phyloP scores from a whole-genome alignment of 2,888 invertebrate species.

The Polymixis lichenea region DNA sequence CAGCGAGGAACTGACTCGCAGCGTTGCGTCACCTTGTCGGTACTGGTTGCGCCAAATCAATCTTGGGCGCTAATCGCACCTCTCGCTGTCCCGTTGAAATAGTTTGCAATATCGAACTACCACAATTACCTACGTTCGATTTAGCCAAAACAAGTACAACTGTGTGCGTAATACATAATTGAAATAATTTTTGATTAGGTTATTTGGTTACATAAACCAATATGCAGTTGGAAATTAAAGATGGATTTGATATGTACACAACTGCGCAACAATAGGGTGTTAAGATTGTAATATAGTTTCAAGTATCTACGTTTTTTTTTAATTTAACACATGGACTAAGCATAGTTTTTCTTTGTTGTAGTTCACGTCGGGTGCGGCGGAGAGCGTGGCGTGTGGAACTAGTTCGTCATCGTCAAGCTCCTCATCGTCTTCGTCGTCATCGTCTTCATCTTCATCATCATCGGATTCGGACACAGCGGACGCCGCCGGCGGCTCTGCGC shows the following conservation, averaged over 20 bases:
- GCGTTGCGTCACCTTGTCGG: conserved; percentile 77
- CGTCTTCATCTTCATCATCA: conserved; percentile 87
- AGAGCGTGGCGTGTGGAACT: conserved; percentile 84
- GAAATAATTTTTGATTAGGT: conserved; percentile 43
- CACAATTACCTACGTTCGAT: conserved; percentile 57
- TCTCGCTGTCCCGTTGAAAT: conserved; percentile 75
- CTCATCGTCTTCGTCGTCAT: conserved; percentile 86
- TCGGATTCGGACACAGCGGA: conserved; percentile 87
- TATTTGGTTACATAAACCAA: conserved; percentile 23
- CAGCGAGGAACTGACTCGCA: conserved; percentile 76
- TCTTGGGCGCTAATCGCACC: conserved; percentile 81
- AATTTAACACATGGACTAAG: conserved; percentile 1
- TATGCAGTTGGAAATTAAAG: conserved; percentile 28
- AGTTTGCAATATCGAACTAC: conserved; percentile 72
- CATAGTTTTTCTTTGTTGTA: conserved; percentile 62
- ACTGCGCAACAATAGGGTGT: conserved; percentile 16
- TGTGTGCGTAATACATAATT: conserved; percentile 50
- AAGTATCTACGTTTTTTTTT: background rate
- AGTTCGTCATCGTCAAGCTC: conserved; percentile 86
- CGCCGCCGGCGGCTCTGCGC: conserved; percentile 82
- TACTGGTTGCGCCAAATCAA: conserved; percentile 85
- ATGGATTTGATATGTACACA: conserved; percentile 27
- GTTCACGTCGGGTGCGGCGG: conserved; percentile 84
- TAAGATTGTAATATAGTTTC: background rate
- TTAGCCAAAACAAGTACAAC: conserved; percentile 65